These are phyloP conservation scores for Vulpes vulpes DNA, from an alignment of 2,113 vertebrate genomes.

Conservation along the genomic window DNA sequence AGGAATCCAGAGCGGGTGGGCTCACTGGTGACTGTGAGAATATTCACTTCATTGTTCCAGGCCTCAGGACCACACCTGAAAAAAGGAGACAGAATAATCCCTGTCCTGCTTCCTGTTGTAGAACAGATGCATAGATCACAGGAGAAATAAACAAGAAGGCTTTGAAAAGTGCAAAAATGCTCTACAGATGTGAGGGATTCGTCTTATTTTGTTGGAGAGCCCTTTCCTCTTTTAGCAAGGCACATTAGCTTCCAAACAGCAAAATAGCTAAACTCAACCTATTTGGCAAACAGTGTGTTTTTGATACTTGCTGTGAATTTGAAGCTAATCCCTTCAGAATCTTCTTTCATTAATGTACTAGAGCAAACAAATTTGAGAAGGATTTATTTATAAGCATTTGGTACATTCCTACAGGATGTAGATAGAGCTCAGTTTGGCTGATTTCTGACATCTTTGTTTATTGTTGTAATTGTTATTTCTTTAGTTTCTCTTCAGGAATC, in stretches of 20 bases:
- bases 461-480: slow-evolving; percentile 18
- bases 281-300: slow-evolving; percentile 61
- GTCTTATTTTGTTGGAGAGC: not conserved
- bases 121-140: not conserved
- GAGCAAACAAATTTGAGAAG: slow-evolving; percentile 26
- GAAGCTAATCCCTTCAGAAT: slow-evolving; percentile 54
- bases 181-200: not conserved
- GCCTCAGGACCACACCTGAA: not conserved
- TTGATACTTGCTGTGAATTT: slow-evolving; percentile 51
- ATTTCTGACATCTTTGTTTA: slow-evolving; percentile 8
- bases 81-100: not conserved
- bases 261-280: slow-evolving; percentile 45
- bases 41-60: not conserved
- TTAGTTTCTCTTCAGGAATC: slow-evolving; percentile 19
- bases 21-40: no score
- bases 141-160: not conserved
- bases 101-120: not conserved
- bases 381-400: not conserved
- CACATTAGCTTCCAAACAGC: not conserved
- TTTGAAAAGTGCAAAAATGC: not conserved
- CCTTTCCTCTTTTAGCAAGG: not conserved
- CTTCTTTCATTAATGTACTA: not conserved
- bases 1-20: not conserved
- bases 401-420: not conserved
- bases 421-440: not conserved